Base-by-base conservation (phyloP, 2,797 vertebrate species). In the Ciconia nigra region DNA sequence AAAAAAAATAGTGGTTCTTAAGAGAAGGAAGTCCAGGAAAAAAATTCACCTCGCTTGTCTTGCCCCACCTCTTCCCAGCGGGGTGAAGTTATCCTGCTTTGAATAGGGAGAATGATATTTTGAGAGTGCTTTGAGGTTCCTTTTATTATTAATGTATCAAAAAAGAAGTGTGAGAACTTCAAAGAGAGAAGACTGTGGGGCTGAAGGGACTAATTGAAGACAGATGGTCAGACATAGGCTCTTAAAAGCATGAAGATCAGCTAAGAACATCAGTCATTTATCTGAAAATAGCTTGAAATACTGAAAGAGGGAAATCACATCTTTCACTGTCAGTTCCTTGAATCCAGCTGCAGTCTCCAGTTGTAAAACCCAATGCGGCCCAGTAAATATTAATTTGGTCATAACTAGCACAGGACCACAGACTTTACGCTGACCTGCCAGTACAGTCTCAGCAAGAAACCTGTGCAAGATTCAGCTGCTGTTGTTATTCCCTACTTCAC, bases 191-290 rank as follows among this genome's bases (percentile, higher is more conserved):
- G 47, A 58, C 74, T 89, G 62, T 10, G 46, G 39, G 63, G 66
- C 67, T 92, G 70, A 87, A 76, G 59, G 61, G n/a, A 72, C 58
- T 96, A 90, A 93, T 51, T 92, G 62, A 55, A 92, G 62, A 77
- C 74, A 94, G 92, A 89, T 80, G 86, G 81, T 85, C 89, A 93
- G 35, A 87, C 20, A 69, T 2, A 44, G 15, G 26, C 42, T 82
- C 58, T 92, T 79, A 82, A 76, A 95, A 89, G 70, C 87, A 44
- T 61, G 83, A 87, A 95, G 80, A 96, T 81, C 83, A 87, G 46
- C 74, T 88, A 69, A 92, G 66, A 93, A 83, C 58, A 83, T 82
- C 72, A 79, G 52, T 35, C 47, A 44, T 47, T 76, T 71, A 35
- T 62, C 78, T 73, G 59, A 89, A 96, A 95, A 94, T 29, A 9